These are phyloP conservation scores for Diploscapter pachys DNA, from an alignment of 1,140 invertebrate genomes.

Conservation along the genomic window DNA sequence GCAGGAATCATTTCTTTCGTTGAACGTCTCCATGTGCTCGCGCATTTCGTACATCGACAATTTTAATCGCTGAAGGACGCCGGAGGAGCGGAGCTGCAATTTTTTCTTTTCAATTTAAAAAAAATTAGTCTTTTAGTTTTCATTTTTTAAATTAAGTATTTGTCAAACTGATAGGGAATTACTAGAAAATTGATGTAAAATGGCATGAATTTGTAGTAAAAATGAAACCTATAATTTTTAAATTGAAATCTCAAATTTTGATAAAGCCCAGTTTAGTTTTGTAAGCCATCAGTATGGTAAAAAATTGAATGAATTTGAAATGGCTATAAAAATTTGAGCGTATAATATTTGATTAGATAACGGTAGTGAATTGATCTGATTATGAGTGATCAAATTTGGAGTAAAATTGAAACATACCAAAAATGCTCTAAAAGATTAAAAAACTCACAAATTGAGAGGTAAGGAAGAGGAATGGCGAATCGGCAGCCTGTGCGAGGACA, in stretches of 20 bases:
- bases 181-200: not conserved
- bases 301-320: no score
- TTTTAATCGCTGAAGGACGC: conserved; percentile 71
- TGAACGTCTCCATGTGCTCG: conserved; percentile 88
- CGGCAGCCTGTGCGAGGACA: conserved; percentile 60
- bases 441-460: conserved; percentile 61
- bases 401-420: no score
- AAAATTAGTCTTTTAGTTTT: not conserved
- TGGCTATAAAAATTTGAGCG: no score
- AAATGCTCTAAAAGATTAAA: not conserved
- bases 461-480: conserved; percentile 63
- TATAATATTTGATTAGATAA: no score
- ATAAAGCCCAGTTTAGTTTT: no score
- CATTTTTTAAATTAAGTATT: not conserved
- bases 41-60: conserved; percentile 88
- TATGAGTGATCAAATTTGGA: no score
- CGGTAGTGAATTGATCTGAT: no score
- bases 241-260: no score
- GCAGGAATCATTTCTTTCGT: conserved; percentile 83
- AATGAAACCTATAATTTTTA: conserved; percentile 10
- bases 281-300: no score
- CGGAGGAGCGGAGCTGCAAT: conserved; percentile 65
- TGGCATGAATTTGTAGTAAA: not conserved
- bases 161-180: not conserved
- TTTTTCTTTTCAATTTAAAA: not conserved